These are phyloP conservation scores for Corythornis leucogaster DNA, from an alignment of 2,797 vertebrate genomes.

Conservation along the genomic window DNA sequence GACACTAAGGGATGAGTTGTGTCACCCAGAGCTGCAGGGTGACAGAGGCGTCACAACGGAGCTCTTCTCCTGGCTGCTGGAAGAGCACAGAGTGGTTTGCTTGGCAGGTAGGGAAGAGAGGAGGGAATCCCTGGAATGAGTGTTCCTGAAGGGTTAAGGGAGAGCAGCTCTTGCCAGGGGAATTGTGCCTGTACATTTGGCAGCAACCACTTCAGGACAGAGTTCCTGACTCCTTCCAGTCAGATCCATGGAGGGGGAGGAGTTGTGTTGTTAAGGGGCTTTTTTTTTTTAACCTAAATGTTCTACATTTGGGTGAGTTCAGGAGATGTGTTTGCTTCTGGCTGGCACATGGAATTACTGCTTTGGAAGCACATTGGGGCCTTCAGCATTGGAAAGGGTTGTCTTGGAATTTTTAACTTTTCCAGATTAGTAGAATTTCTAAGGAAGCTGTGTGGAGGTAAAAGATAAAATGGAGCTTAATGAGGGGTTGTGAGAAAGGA, in stretches of 20 bases:
- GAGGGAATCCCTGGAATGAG: not conserved
- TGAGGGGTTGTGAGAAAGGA: slow-evolving; percentile 33
- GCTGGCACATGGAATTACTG: slow-evolving; percentile 63
- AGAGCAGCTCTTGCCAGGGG: slow-evolving; percentile 34
- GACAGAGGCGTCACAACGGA: not conserved
- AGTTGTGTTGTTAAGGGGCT: not conserved
- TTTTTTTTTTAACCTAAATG: slow-evolving; percentile 26
- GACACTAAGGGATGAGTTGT: not conserved
- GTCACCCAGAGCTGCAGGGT: not conserved
- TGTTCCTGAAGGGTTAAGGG: slow-evolving; percentile 54
- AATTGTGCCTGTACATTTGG: slow-evolving; percentile 54
- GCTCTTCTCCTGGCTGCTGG: not conserved
- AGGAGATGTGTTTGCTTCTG: slow-evolving; percentile 63
- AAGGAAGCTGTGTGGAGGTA: slow-evolving; percentile 38
- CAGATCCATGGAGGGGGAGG: slow-evolving; percentile 29
- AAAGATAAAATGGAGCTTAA: slow-evolving; percentile 49
- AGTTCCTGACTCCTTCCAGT: slow-evolving; percentile 53
- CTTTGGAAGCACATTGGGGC: slow-evolving; percentile 51
- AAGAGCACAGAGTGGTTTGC: not conserved
- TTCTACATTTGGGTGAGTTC: slow-evolving; percentile 60
- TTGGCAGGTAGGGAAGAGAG: not conserved
- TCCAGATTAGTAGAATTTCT: slow-evolving; percentile 54
- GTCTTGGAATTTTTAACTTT: slow-evolving; percentile 59
- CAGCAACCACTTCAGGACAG: slow-evolving; percentile 61
- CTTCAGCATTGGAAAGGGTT: slow-evolving; percentile 26